These are phyloP conservation scores for Ormia ochracea DNA, from an alignment of 2,888 invertebrate genomes.

Conservation along the genomic window DNA sequence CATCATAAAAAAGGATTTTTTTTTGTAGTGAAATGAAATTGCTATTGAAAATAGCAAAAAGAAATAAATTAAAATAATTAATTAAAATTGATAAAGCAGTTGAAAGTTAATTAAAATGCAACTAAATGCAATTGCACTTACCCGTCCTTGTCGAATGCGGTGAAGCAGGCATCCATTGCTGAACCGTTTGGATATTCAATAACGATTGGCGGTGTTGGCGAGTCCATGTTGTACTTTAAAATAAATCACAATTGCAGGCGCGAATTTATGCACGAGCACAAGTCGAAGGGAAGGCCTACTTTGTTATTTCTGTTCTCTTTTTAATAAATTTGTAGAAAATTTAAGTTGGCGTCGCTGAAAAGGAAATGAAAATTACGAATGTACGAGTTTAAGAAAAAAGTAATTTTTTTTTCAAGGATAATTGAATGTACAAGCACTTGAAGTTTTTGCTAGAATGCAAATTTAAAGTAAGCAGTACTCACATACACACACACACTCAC, in stretches of 20 bases:
- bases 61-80: background rate
- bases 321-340: background rate
- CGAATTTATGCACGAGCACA: slow-evolving; percentile 40
- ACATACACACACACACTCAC: slow-evolving; percentile 6
- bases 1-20: no score
- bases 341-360: slow-evolving; percentile 19
- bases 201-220: slow-evolving; percentile 76
- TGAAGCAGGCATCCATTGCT: slow-evolving; percentile 93
- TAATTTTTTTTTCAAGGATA: slow-evolving; percentile 40
- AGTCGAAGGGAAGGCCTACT: background rate
- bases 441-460: background rate
- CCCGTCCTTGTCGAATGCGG: slow-evolving; percentile 93
- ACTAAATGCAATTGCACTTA: slow-evolving; percentile 77
- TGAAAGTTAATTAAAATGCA: background rate
- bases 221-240: slow-evolving; percentile 71
- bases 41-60: background rate
- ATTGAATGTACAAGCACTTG: slow-evolving; percentile 3
- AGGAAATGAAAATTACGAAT: slow-evolving; percentile 18
- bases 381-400: background rate
- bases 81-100: no score
- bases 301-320: background rate
- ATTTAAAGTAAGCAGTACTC: background rate
- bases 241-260: slow-evolving; percentile 26
- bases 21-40: no score
- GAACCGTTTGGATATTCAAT: slow-evolving; percentile 79